Evolutionary conservation across 2,888 invertebrate genomes (phyloP), one percentile per base, ranked within the genome.

Genomic region (Tribolium freemani): DNA sequence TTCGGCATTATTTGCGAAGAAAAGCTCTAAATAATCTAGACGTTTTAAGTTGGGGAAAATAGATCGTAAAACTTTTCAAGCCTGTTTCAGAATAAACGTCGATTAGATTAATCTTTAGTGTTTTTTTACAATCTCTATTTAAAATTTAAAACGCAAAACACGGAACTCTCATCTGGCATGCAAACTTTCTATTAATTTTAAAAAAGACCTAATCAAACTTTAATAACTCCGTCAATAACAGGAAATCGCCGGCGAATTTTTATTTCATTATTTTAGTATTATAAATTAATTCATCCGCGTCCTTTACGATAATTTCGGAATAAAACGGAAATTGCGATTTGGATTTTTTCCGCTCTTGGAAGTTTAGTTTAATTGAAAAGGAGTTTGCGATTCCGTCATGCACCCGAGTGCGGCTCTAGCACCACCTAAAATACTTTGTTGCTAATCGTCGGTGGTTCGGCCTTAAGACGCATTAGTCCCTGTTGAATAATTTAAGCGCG

Each of bases 321-420:
- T 48, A 45, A 60, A 48, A 48, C 45, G 60, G 60, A 60, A 60
- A 60, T 60, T 60, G 60, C 26, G 60, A 60, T 60, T 60, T 60
- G 11, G 48, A 21, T 58, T 58, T 45, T 58, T 58, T 45, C 8
- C 26, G 13, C 26, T 16, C 13, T 16, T 45, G 48, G 9, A 60
- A 48, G n/a, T 48, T 48, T 63, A 48, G n/a, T 48, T 48, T 63
- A 63, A 63, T 51, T 63, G 63, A 63, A 63, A 63, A 63, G 11
- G 50, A 51, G 10, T 63, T 50, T 51, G 63, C 11, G 30, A 63
- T 63, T 63, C 26, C 10, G 48, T 20, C 26, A 48, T 48, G n/a
- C n/a, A n/a, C n/a, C 16, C 16, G 48, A 48, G 45, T 11, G 11
- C 60, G 56, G 38, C 13, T 38, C 56, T 56, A 13, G 50, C 4